Evolutionary conservation across 2,888 invertebrate genomes (phyloP), one percentile per base, ranked within the genome.

Genomic region (Acanthopleura granulata): DNA sequence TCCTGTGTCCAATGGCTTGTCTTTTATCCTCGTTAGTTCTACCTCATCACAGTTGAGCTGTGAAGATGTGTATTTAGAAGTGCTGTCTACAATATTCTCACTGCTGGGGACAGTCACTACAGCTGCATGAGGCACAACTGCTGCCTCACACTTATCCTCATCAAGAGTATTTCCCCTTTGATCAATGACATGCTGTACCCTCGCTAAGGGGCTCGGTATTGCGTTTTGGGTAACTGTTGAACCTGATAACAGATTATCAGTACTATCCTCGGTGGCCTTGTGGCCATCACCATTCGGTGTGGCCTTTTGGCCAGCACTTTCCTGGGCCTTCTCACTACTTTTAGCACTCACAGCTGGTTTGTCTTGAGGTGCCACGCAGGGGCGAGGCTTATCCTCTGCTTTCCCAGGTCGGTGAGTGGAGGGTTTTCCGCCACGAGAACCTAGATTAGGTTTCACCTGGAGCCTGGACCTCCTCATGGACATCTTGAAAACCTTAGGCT

Each of bases 381-480:
- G 27, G 16, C 25, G 3, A 27, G 66, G 22, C 25, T 66, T 66
- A 27, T 66, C 66, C 6, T 27, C 66, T 66, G 25, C 18, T 66
- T 27, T 66, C 6, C 6, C 3, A 27, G 22, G 18, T 16, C 66
- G 25, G 29, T 27, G 1, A 16, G 4, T 27, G 6, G 25, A 6
- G 6, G 57, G 57, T 22, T 57, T 57, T 4, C n/a, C 57, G n/a
- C 57, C 57, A 16, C 29, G 22, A 27, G 16, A 22, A 66, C 66
- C 66, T 27, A 66, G 6, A 25, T 66, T 66, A 66, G 66, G 66
- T 25, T 66, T 66, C 22, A 66, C 66, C 66, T 66, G 66, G 25
- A 66, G 22, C 25, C 66, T 66, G 16, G 66, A 66, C 29, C 66
- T 18, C 66, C 66, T 22, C 66, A 66, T 66, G 25, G 66, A 66